Evolutionary conservation across 2,797 vertebrate species (phyloP).

Genomic region (Sebastes taczanowskii): DNA sequence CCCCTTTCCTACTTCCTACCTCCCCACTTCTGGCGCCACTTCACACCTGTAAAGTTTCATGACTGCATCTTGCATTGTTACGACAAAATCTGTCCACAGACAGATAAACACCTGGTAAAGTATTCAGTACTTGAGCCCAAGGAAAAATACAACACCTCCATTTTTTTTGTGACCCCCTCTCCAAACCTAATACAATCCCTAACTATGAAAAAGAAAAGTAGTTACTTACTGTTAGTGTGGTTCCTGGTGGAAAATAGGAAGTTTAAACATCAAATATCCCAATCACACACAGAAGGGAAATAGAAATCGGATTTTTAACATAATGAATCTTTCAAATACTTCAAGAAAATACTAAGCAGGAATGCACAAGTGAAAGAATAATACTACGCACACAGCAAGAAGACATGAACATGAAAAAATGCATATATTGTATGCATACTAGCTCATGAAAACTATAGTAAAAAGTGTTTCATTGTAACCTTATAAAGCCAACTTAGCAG

Average conservation of each 20-base stretch:
- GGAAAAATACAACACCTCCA: too few relatives aligned
- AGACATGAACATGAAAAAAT: neutral
- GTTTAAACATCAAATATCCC: neutral
- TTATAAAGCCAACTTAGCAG: constrained; percentile 18
- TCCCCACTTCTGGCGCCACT: neutral
- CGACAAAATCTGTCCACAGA: neutral
- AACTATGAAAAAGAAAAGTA: neutral
- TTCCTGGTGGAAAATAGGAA: neutral
- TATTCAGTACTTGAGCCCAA: too few relatives aligned
- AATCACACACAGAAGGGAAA: neutral
- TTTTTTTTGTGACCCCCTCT: neutral
- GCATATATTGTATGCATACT: too few relatives aligned
- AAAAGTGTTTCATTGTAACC: constrained; percentile 29
- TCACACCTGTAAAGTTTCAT: neutral
- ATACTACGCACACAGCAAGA: neutral
- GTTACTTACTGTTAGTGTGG: neutral
- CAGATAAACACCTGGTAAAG: neutral
- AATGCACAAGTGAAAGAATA: neutral
- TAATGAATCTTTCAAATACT: neutral
- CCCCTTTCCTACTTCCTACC: too few relatives aligned
- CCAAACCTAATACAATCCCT: neutral
- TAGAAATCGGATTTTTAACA: neutral
- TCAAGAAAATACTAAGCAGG: neutral
- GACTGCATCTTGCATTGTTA: neutral
- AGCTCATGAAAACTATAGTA: neutral